These are phyloP conservation scores for Amphimedon queenslandica DNA, from an alignment of 37 sponge, comb jelly and placozoan genomes.

Conservation along the genomic window DNA sequence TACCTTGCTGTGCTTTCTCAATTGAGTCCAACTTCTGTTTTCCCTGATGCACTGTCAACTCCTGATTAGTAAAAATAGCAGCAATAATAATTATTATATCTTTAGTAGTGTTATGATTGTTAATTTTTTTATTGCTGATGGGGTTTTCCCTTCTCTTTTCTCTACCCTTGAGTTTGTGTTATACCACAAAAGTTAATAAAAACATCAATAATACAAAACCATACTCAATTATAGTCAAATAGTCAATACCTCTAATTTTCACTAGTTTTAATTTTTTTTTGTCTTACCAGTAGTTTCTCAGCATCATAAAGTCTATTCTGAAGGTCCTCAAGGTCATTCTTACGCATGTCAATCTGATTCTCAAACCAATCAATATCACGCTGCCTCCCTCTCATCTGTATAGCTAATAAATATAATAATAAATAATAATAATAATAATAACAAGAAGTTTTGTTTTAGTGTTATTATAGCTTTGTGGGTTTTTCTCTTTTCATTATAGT, in stretches of 20 bases:
- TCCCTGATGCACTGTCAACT: slow-evolving; percentile 53
- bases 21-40: slow-evolving; percentile 64
- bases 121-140: too few species aligned
- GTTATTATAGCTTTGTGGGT: too few species aligned
- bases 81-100: too few species aligned
- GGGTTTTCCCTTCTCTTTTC: too few species aligned
- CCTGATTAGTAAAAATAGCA: slow-evolving; percentile 25
- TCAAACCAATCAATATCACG: slow-evolving; percentile 39
- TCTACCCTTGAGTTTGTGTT: too few species aligned
- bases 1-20: slow-evolving; percentile 49
- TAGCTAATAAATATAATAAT: too few species aligned
- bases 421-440: too few species aligned
- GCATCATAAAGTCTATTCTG: slow-evolving; percentile 75
- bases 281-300: slow-evolving; percentile 66
- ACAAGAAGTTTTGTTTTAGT: too few species aligned
- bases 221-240: not conserved
- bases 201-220: too few species aligned
- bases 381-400: slow-evolving; percentile 39
- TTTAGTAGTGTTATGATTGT: too few species aligned
- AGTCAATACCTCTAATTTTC: not conserved
- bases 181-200: too few species aligned
- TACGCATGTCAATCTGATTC: slow-evolving; percentile 35
- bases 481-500: too few species aligned
- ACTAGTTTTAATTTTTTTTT: not conserved
- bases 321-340: slow-evolving; percentile 31